A percentile compares a stretch with the other conserved stretches of the same genome.
phyloP scores from a whole-genome alignment of 2,888 invertebrate species.

The Psylliodes chrysocephalus region DNA sequence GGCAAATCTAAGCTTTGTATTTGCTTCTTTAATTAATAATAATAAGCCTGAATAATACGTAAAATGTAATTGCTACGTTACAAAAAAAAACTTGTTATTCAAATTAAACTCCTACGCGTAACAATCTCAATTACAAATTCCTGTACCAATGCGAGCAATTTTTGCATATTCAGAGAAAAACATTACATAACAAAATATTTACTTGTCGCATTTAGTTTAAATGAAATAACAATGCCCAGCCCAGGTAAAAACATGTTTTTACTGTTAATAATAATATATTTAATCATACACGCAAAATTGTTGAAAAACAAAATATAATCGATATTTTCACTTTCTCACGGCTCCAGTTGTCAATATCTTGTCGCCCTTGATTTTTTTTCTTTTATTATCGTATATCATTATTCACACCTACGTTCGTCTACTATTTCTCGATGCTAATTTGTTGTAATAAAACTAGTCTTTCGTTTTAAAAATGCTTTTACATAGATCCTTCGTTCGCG shows the following conservation, averaged over 20 bases:
- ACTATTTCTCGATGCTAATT: conserved; percentile 28
- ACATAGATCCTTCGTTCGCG: background rate
- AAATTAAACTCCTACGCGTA: too few relatives aligned
- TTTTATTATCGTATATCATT: conserved; percentile 11
- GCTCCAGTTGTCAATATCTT: background rate
- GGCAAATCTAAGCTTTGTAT: too few relatives aligned
- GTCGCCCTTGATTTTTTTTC: conserved; percentile 18
- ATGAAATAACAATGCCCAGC: too few relatives aligned
- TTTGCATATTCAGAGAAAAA: background rate
- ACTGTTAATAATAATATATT: background rate
- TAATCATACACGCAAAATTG: background rate
- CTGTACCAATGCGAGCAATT: too few relatives aligned
- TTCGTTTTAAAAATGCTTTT: conserved; percentile 8
- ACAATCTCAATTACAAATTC: too few relatives aligned
- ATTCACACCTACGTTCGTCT: conserved; percentile 24
- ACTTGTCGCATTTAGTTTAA: background rate
- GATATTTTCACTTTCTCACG: conserved; percentile 21
- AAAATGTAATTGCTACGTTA: too few relatives aligned
- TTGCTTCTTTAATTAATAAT: too few relatives aligned
- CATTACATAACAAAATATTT: background rate
- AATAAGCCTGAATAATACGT: too few relatives aligned
- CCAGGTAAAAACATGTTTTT: background rate
- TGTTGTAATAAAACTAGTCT: background rate
- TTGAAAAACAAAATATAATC: background rate
- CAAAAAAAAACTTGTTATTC: too few relatives aligned